Evolutionary conservation across 92 coral and sea anemone species (phyloP).

Genomic region (Epizoanthus rinbou): DNA sequence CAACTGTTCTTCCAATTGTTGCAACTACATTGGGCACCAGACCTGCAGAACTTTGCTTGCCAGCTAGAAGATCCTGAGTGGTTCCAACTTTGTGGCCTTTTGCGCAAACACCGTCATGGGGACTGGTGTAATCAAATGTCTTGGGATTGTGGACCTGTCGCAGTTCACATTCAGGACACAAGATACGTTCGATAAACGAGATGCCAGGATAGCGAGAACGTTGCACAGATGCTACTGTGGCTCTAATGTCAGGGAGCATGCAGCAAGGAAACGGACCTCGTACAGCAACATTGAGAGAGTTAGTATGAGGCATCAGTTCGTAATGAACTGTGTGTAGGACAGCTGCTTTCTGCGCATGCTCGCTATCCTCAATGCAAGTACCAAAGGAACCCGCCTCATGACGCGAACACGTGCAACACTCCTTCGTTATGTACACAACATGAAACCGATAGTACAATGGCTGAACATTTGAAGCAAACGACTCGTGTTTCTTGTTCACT

Average conservation of each 20-base stretch:
- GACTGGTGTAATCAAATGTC: neutral
- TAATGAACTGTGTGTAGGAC: slow-evolving; percentile 43
- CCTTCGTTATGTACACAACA: slow-evolving; percentile 48
- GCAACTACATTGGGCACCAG: slow-evolving; percentile 6
- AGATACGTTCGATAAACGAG: neutral
- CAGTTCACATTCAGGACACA: slow-evolving; percentile 56
- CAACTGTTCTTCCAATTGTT: slow-evolving; percentile 12
- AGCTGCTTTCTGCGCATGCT: neutral
- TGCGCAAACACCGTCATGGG: slow-evolving; percentile 36
- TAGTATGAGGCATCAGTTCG: slow-evolving; percentile 46
- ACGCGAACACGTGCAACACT: neutral
- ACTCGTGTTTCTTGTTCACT: slow-evolving; percentile 14
- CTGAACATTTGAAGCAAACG: slow-evolving; percentile 37
- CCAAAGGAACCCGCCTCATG: neutral
- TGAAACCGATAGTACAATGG: slow-evolving; percentile 55
- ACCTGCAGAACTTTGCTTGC: neutral
- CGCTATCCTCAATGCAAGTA: neutral
- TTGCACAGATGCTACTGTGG: slow-evolving; percentile 23
- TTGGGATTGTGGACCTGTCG: slow-evolving; percentile 27
- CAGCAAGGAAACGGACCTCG: slow-evolving; percentile 50
- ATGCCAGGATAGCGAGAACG: slow-evolving; percentile 39
- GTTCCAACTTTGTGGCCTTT: slow-evolving; percentile 41
- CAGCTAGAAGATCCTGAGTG: slow-evolving; percentile 6
- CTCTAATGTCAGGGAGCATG: slow-evolving; percentile 34
- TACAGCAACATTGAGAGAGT: slow-evolving; percentile 38